Evolutionary conservation across 2,888 invertebrate species (phyloP).

Genomic region (Halictus ligatus): DNA sequence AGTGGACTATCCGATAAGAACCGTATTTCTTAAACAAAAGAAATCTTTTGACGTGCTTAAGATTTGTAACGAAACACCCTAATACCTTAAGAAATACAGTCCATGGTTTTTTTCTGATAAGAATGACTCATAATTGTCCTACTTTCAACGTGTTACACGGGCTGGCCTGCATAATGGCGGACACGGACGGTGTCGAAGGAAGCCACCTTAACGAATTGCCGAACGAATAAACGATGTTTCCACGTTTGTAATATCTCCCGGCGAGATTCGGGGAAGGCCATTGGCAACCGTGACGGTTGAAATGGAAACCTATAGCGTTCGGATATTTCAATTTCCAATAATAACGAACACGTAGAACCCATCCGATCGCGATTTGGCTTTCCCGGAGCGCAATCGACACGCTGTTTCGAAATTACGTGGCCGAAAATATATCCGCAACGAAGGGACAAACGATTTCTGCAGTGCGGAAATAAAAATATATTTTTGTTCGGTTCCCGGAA

Average conservation of each 20-base stretch:
- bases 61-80: neutral
- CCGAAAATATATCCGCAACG: conserved; percentile 16
- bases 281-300: conserved; percentile 5
- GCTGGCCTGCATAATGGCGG: neutral
- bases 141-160: neutral
- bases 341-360: conserved; percentile 28
- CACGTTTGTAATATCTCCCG: neutral
- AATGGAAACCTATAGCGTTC: neutral
- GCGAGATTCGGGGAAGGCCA: neutral
- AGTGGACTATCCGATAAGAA: neutral
- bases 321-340: conserved; percentile 38
- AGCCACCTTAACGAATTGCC: neutral
- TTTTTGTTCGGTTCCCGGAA: neutral
- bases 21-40: neutral
- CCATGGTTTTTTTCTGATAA: neutral
- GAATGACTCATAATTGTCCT: neutral
- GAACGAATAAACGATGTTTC: neutral
- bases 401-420: conserved; percentile 22
- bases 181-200: neutral
- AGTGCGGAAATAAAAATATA: neutral
- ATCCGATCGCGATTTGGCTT: conserved; percentile 27
- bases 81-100: too few species aligned
- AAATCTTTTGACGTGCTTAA: neutral
- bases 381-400: neutral
- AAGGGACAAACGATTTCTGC: neutral